These are phyloP conservation scores for Oithona nana DNA, from an alignment of 2,888 invertebrate genomes.

Conservation along the genomic window DNA sequence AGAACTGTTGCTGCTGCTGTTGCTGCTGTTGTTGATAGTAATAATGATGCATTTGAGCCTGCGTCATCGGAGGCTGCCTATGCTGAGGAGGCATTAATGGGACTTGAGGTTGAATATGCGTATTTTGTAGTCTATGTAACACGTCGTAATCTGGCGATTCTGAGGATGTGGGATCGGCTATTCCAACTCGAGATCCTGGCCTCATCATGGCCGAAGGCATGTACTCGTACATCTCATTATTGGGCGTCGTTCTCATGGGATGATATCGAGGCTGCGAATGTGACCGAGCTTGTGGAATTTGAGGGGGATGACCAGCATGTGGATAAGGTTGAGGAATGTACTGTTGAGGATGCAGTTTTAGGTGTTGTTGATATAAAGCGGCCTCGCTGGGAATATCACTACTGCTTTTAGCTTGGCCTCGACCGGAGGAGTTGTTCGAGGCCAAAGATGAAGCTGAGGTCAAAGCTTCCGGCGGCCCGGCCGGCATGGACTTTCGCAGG, in stretches of 20 bases:
- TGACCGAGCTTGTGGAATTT: too few species aligned
- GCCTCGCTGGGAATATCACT: not conserved
- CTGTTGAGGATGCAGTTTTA: not conserved
- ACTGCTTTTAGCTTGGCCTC: not conserved
- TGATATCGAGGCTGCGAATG: not conserved
- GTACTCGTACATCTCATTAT: conserved; percentile 26
- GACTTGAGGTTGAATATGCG: not conserved
- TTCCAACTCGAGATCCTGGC: conserved; percentile 37
- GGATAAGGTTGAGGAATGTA: not conserved
- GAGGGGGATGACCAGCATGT: not conserved
- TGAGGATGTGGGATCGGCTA: conserved; percentile 35
- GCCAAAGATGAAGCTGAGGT: not conserved
- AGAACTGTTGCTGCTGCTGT: conserved; percentile 21
- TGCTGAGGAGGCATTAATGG: too few species aligned
- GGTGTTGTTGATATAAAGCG: conserved; percentile 17
- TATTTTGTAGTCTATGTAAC: conserved; percentile 45
- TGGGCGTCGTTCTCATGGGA: not conserved
- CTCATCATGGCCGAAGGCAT: conserved; percentile 29
- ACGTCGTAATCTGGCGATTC: conserved; percentile 72
- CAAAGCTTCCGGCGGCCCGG: not conserved
- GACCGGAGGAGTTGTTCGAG: not conserved
- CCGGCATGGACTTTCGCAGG: not conserved
- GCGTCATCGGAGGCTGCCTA: not conserved
- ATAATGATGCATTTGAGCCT: conserved; percentile 22
- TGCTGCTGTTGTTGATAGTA: conserved; percentile 18